A percentile compares a stretch with the other conserved stretches of the same genome.
These are phyloP conservation scores for Tineola bisselliella DNA, from an alignment of 2,888 invertebrate species.

Conservation along the genomic window DNA sequence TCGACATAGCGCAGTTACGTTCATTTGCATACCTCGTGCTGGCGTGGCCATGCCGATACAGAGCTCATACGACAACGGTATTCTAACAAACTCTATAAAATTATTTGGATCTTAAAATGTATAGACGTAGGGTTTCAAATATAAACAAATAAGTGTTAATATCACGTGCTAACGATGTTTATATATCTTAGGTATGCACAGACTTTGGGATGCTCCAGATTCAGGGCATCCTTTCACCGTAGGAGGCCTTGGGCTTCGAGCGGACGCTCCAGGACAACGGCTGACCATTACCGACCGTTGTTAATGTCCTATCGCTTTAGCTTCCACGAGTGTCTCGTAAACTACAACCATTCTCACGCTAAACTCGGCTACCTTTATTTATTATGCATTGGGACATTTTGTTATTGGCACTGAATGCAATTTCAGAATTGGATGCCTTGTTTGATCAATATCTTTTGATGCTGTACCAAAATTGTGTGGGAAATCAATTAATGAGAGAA, in stretches of 20 bases:
- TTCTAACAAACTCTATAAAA: background rate
- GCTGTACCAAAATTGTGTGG: conserved; percentile 1
- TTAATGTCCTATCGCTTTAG: conserved; percentile 59
- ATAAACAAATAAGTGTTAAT: background rate
- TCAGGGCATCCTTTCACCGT: conserved; percentile 57
- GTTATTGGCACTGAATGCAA: conserved; percentile 13
- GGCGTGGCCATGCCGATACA: conserved; percentile 16
- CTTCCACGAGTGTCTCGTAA: conserved; percentile 36
- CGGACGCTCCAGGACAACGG: conserved; percentile 32
- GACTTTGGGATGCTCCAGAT: conserved; percentile 58
- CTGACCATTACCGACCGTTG: conserved; percentile 55
- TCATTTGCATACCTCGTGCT: conserved; percentile 55
- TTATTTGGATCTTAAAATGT: background rate
- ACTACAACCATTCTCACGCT: conserved; percentile 9
- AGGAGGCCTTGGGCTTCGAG: conserved; percentile 44
- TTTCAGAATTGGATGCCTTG: conserved; percentile 7
- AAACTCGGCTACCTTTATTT: conserved; percentile 10
- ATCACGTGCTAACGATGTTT: conserved; percentile 8
- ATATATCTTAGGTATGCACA: conserved; percentile 5
- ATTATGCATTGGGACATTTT: conserved; percentile 8
- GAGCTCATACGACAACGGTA: background rate
- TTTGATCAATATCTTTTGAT: conserved; percentile 3
- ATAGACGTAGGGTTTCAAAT: background rate
- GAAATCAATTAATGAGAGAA: background rate
- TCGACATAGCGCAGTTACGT: conserved; percentile 24